Percentiles rank a stretch among this genome's conserved stretches.
phyloP scores from a whole-genome alignment of 2,113 vertebrate genomes.

The Microcebus jonahi region DNA sequence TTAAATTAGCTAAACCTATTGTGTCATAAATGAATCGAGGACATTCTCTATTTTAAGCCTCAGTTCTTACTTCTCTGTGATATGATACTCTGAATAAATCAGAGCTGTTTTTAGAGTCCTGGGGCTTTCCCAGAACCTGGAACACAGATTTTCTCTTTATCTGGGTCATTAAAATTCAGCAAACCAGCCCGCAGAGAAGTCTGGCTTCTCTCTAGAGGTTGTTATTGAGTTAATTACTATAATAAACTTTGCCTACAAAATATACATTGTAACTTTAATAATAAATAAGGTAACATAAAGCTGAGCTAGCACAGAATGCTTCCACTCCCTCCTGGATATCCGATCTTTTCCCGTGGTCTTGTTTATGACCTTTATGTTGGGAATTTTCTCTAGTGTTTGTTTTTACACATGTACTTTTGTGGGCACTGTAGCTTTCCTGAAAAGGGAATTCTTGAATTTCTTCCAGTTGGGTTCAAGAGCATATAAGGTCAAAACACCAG shows the following conservation, averaged over 20 bases:
- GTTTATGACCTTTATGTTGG: not conserved
- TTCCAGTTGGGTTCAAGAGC: not conserved
- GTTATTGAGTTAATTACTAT: slow-evolving; percentile 69
- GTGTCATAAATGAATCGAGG: not conserved
- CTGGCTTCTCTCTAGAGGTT: slow-evolving; percentile 49
- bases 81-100: not conserved
- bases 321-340: not conserved
- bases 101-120: not conserved
- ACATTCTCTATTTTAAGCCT: not conserved
- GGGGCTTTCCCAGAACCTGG: not conserved
- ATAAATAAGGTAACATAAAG: slow-evolving; percentile 6
- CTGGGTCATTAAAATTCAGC: slow-evolving; percentile 19
- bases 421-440: rapidly evolving
- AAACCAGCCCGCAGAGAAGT: not conserved
- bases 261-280: slow-evolving; percentile 12
- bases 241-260: slow-evolving; percentile 32
- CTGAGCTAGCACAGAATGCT: not conserved
- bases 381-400: not conserved
- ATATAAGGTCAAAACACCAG: not conserved
- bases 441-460: not conserved
- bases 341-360: not conserved
- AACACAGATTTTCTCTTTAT: slow-evolving; percentile 32
- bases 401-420: not conserved
- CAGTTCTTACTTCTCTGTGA: slow-evolving; percentile 47
- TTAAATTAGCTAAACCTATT: not conserved